Evolutionary conservation across 1,140 invertebrate species (phyloP).

Genomic region (Aethina tumida): DNA sequence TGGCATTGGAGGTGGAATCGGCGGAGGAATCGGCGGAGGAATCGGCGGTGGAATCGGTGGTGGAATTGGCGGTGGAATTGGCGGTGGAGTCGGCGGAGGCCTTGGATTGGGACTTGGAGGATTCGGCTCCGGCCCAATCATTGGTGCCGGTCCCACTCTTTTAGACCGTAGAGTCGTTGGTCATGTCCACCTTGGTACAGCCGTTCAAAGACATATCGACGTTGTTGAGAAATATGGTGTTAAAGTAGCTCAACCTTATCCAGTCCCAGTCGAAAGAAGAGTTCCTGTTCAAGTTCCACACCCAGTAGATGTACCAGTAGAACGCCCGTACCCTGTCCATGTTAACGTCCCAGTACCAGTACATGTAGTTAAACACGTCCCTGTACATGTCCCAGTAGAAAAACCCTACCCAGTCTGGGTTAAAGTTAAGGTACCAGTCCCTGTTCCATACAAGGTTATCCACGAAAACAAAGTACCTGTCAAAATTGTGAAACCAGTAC

Average conservation of each 20-base stretch:
- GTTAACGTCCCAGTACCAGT: constrained; percentile 41
- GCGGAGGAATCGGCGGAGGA: constrained; percentile 10
- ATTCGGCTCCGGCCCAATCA: constrained; percentile 9
- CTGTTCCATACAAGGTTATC: constrained; percentile 34
- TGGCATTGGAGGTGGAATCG: too few species aligned
- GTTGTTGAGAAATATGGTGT: constrained; percentile 25
- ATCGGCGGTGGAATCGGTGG: constrained; percentile 6
- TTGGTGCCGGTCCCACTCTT: constrained; percentile 1
- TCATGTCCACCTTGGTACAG: constrained; percentile 16
- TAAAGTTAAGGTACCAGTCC: constrained; percentile 22
- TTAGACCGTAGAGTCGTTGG: constrained; percentile 5
- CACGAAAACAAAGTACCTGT: constrained; percentile 46
- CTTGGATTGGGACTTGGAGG: constrained; percentile 5
- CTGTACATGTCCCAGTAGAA: constrained; percentile 25
- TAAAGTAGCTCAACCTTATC: constrained; percentile 21
- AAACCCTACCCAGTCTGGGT: constrained; percentile 23
- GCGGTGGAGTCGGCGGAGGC: constrained; percentile 4
- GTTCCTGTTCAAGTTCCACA: constrained; percentile 28
- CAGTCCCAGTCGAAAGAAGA: constrained; percentile 21
- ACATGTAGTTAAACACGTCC: constrained; percentile 38
- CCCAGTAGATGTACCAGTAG: constrained; percentile 30
- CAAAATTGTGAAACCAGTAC: constrained; percentile 21
- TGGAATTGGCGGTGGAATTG: constrained; percentile 4
- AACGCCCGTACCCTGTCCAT: constrained; percentile 35
- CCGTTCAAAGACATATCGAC: constrained; percentile 21